Evolutionary conservation across 2,797 vertebrate species (phyloP), one percentile per base, ranked within the genome.

Genomic region (Bryconaethiops microstoma): DNA sequence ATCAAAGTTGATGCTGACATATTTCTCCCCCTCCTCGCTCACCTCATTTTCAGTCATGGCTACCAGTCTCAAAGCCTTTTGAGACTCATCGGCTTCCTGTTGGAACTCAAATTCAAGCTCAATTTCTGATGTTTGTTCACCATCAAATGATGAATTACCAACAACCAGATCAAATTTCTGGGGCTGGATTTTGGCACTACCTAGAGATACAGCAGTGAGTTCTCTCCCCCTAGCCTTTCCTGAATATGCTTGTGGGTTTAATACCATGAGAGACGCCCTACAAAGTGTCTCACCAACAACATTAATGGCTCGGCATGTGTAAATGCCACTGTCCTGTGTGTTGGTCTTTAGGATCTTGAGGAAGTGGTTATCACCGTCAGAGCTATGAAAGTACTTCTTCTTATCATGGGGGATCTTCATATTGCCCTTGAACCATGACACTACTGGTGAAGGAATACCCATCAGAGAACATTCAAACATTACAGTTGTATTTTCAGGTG

Each of bases 381-480:
- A 95, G 29, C 89, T 95, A 86, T 96, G 88, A 73, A 93, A 72
- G 60, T 95, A 97, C 80, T 96, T 98, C 62, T 90, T 92, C 73
- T 88, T 90, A 88, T 94, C 93, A 73, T 95, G 86, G 40, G 92
- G 94, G 78, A 99, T 95, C 68, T 91, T 93, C 40, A 84, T 91
- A 78, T 94, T 93, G 6, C 95, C 96, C 91, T 94, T 99, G 88
- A 96, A 98, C 98, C 98, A 99, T 75, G 94, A 95, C 70, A 99
- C 94, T 19, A 93, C 88, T 0, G 98, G 98, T 50, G 94, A 93
- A 25, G 98, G 98, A 78, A 96, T 94, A 70, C 97, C 98, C 86
- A 97, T 96, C 67, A 99, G 94, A 63, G 96, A 96, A 83, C 97
- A 99, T 85, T 97, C 96, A 90, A 99, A 99, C 88, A 97, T 89